Conservation (phyloP, 2,113 vertebrate species). For the Cyprinodon variegatus region DNA sequence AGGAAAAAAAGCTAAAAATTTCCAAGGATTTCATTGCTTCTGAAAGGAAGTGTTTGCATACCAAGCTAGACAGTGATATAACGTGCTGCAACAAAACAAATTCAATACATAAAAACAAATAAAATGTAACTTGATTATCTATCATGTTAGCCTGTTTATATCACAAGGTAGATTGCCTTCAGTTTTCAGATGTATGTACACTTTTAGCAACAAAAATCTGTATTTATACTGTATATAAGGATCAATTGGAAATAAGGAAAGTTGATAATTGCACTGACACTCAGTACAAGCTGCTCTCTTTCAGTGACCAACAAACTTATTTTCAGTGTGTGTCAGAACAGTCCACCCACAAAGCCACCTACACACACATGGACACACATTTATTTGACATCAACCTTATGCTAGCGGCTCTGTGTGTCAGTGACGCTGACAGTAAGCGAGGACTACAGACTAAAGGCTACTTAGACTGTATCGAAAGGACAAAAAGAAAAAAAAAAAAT, state of each 20-base stretch:
- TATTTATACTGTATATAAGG: slow-evolving; percentile 18
- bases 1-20: neutral
- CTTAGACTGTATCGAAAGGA: slow-evolving; percentile 48
- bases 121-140: slow-evolving; percentile 35
- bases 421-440: slow-evolving; percentile 19
- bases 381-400: slow-evolving; percentile 41
- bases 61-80: neutral
- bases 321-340: slow-evolving; percentile 24
- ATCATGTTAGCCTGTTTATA: slow-evolving; percentile 35
- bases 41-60: neutral
- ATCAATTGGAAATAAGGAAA: slow-evolving; percentile 17
- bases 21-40: neutral
- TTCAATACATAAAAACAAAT: slow-evolving; percentile 15
- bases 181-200: slow-evolving; percentile 42
- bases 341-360: slow-evolving; percentile 7
- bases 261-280: slow-evolving; percentile 9
- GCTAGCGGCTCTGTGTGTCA: slow-evolving; percentile 22
- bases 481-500: slow-evolving; percentile 71
- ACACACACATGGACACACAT: slow-evolving; percentile 20
- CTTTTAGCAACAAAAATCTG: slow-evolving; percentile 33
- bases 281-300: slow-evolving; percentile 28
- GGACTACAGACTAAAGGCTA: slow-evolving; percentile 56
- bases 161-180: slow-evolving; percentile 37
- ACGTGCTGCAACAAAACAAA: neutral
- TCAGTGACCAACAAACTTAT: slow-evolving; percentile 8